phyloP scores from a whole-genome alignment of 2,888 invertebrate species.

The Nineta flava region DNA sequence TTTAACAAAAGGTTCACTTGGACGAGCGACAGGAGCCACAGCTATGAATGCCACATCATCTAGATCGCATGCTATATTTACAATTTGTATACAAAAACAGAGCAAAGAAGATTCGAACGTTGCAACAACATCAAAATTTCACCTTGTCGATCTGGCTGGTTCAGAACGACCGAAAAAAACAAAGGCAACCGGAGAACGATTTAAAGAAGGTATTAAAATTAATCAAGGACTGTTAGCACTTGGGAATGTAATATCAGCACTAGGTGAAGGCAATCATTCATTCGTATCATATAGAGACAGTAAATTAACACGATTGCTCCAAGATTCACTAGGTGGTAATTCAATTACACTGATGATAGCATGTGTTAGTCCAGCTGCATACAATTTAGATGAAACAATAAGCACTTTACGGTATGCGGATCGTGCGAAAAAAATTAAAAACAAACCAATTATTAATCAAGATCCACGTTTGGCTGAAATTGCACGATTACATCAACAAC shows the following conservation, averaged over 20 bases:
- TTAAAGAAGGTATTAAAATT: slow-evolving; percentile 82
- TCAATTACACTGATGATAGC: slow-evolving; percentile 91
- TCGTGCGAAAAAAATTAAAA: slow-evolving; percentile 70
- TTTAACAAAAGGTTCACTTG: slow-evolving; percentile 51
- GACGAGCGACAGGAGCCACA: slow-evolving; percentile 72
- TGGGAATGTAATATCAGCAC: slow-evolving; percentile 86
- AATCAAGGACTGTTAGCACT: slow-evolving; percentile 81
- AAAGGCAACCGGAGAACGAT: slow-evolving; percentile 70
- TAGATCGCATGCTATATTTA: slow-evolving; percentile 81
- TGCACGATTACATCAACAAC: slow-evolving; percentile 50
- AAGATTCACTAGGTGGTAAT: slow-evolving; percentile 93
- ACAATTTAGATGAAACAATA: slow-evolving; percentile 72
- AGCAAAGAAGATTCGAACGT: slow-evolving; percentile 44
- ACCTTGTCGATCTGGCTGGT: slow-evolving; percentile 83
- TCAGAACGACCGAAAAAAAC: slow-evolving; percentile 86
- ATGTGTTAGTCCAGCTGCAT: slow-evolving; percentile 85
- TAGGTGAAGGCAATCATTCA: slow-evolving; percentile 52
- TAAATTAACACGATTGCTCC: slow-evolving; percentile 76
- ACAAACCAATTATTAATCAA: slow-evolving; percentile 76
- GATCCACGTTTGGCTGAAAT: slow-evolving; percentile 72
- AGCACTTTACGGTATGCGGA: slow-evolving; percentile 84
- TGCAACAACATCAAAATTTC: slow-evolving; percentile 69
- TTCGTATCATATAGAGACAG: slow-evolving; percentile 86
- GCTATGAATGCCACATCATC: slow-evolving; percentile 87
- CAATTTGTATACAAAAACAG: slow-evolving; percentile 50